Evolutionary conservation across 2,888 invertebrate species (phyloP).

Genomic region (Onthophagus sagittarius): DNA sequence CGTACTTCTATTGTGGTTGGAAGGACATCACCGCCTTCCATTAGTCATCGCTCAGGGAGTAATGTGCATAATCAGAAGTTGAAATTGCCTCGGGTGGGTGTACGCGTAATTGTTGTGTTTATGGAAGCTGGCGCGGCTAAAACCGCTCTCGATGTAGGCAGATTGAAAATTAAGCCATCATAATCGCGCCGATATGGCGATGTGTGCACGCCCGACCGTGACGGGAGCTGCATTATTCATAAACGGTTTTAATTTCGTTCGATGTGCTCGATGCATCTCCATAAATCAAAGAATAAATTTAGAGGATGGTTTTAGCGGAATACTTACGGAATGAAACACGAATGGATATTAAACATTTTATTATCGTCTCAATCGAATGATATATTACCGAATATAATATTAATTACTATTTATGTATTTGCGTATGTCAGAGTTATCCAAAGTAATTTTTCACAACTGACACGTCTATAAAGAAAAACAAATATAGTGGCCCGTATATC

Average conservation of each 20-base stretch:
- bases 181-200: conserved; percentile 4
- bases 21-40: conserved; percentile 4
- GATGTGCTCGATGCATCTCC: neutral
- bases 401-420: neutral
- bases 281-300: neutral
- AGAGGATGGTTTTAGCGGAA: neutral
- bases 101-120: conserved; percentile 7
- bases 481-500: neutral
- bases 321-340: no score
- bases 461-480: neutral
- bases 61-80: conserved; percentile 13
- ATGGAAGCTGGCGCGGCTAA: conserved; percentile 5
- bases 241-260: neutral
- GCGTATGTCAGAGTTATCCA: neutral
- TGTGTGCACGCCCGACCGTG: neutral
- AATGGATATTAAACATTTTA: neutral
- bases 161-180: conserved; percentile 13
- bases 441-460: neutral
- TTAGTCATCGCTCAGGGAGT: conserved; percentile 10
- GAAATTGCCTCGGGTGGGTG: conserved; percentile 7
- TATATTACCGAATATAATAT: neutral
- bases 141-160: conserved; percentile 11
- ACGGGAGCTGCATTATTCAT: neutral
- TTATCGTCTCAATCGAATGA: neutral
- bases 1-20: conserved; percentile 4